Conservation (phyloP, 2,113 vertebrate genomes). For the Psittacara wagleri region DNA sequence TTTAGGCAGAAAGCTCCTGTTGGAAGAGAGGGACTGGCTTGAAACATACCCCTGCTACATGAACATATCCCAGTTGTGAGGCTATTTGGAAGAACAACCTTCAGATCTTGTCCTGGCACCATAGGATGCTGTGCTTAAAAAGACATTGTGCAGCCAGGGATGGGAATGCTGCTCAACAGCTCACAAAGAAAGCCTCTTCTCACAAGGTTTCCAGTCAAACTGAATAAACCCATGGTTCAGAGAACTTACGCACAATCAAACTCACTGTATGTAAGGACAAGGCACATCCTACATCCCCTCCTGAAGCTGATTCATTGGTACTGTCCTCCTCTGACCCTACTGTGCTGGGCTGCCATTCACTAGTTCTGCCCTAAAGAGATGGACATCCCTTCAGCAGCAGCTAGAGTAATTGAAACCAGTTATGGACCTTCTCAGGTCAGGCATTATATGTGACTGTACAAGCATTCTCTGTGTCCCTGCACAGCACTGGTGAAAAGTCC, state of each 20-base stretch:
- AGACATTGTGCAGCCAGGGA: background rate
- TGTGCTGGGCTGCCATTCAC: background rate
- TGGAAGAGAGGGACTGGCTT: background rate
- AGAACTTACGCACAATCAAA: background rate
- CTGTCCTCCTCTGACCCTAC: background rate
- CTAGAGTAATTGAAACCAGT: background rate
- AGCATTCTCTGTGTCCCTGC: background rate
- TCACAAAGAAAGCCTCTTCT: background rate
- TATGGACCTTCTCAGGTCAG: background rate
- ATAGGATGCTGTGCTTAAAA: background rate
- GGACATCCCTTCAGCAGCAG: background rate
- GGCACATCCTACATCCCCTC: background rate
- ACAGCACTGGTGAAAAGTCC: background rate
- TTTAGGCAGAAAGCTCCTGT: background rate
- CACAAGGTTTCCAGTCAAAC: conserved; percentile 14
- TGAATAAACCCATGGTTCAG: background rate
- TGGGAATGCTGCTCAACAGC: background rate
- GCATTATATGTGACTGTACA: background rate
- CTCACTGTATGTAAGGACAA: background rate
- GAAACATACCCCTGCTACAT: background rate
- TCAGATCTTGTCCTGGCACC: background rate
- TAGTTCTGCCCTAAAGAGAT: background rate
- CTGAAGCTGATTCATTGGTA: background rate
- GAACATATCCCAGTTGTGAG: background rate
- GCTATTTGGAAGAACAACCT: background rate